Evolutionary conservation across 1,140 invertebrate species (phyloP), one percentile per base, ranked within the genome.

Genomic region (Ips nitidus): DNA sequence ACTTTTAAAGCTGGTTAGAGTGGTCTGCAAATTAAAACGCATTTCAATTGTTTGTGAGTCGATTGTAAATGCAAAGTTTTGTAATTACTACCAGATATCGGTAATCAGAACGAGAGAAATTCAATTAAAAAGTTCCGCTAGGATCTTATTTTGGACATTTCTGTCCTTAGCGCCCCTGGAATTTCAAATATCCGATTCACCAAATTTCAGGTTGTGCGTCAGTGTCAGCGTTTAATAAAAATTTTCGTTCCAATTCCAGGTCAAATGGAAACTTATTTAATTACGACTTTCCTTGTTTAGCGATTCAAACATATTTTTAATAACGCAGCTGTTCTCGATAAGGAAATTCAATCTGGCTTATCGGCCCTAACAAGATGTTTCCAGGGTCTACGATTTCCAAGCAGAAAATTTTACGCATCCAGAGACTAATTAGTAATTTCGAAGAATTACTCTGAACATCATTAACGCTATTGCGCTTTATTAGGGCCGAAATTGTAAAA

Each of bases 401-500:
- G 37, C 38, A 58, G 41, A 58, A 64, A 40, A 53, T 41, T 64
- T 58, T 45, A 43, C 41, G 42, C 52, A 66, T 57, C 41, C 39
- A 3, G 41, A 59, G 43, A 66, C 42, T 66, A 59, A 66, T 66
- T 8, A 66, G 40, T 66, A 55, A 55, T 63, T 63, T 52, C 8
- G 50, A 53, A 63, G 52, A 66, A 59, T 52, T 66, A 45, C 7
- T 41, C 2, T 7, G 45, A 57, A 57, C 53, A 58, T 66, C 55
- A 55, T 66, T 66, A 57, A 56, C 65, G 42, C 43, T 68, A 56
- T 60, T 68, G 58, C 66, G 43, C 40, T 68, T 68, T 68, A 68
- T 68, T 68, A 68, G 56, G 36, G 37, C 66, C 58, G 41, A 68
- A 68, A 68, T 68, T 68, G 66, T 68, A 60, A 68, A 68, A 69